Percentiles rank a stretch among this genome's conserved stretches.
Conservation (phyloP, 2,113 vertebrate species). For the Cinclus cinclus region DNA sequence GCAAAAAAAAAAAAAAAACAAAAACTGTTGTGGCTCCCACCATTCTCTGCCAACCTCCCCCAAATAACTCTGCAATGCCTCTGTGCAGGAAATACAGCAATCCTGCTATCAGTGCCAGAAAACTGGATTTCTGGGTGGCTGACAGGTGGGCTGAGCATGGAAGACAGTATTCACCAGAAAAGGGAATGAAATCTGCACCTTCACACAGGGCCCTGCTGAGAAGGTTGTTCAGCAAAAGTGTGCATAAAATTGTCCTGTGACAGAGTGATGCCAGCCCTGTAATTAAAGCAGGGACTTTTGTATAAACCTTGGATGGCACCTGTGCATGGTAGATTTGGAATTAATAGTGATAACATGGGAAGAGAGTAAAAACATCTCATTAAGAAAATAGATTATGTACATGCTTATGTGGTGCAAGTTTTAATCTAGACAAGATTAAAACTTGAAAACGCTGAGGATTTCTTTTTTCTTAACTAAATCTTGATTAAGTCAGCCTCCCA, state of each 20-base stretch:
- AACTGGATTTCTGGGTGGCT: neutral
- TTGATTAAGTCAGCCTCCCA: conserved; percentile 11
- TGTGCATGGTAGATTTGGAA: neutral
- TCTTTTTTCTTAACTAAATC: conserved; percentile 13
- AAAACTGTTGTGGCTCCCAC: neutral
- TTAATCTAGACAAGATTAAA: conserved; percentile 11
- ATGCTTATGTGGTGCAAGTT: neutral
- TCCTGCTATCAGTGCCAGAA: neutral
- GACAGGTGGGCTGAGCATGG: neutral
- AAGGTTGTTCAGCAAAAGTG: neutral
- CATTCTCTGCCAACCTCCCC: neutral
- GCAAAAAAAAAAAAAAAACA: neutral
- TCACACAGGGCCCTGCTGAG: neutral
- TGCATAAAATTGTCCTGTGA: neutral
- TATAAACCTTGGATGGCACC: neutral
- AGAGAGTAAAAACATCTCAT: neutral
- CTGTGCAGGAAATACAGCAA: neutral
- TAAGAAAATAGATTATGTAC: neutral
- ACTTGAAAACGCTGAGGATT: neutral
- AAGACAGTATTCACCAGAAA: neutral
- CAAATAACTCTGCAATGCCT: neutral
- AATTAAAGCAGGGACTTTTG: neutral
- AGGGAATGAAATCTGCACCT: neutral
- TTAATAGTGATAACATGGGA: neutral
- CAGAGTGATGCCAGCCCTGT: neutral